A percentile compares a stretch with the other conserved stretches of the same genome.
These are phyloP conservation scores for Ginglymostoma cirratum DNA, from an alignment of 2,113 vertebrate species.

Conservation along the genomic window DNA sequence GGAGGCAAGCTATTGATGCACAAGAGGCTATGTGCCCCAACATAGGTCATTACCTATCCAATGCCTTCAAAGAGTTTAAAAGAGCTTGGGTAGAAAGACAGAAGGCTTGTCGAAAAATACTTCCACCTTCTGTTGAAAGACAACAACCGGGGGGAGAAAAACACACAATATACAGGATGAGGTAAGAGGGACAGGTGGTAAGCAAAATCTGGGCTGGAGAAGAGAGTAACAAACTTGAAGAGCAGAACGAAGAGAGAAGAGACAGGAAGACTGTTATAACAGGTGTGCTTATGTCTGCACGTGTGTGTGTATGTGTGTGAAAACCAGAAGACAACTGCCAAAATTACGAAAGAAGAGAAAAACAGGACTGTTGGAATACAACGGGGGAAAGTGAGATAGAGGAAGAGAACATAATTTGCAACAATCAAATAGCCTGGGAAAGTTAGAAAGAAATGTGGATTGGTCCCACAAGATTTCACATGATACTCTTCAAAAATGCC, in stretches of 20 bases:
- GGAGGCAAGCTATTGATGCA: not conserved
- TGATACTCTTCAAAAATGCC: not conserved
- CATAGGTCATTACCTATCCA: too few species aligned
- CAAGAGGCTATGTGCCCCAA: not conserved
- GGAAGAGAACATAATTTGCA: not conserved
- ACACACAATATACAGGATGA: not conserved
- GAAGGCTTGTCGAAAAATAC: not conserved
- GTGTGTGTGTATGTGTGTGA: not conserved
- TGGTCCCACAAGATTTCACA: not conserved
- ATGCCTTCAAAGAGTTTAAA: not conserved
- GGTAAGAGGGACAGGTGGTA: not conserved
- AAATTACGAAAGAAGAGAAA: not conserved
- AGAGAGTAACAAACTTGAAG: not conserved
- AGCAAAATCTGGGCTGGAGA: not conserved
- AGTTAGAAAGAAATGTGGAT: not conserved
- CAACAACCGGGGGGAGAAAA: not conserved
- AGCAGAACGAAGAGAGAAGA: not conserved
- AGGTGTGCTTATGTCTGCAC: not conserved
- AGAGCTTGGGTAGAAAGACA: not conserved
- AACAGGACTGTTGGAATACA: not conserved
- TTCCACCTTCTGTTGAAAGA: not conserved
- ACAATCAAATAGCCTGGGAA: slow-evolving; percentile 18
- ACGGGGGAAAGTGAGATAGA: not conserved
- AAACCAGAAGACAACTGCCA: not conserved
- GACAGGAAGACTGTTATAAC: not conserved